phyloP scores from a whole-genome alignment of 2,113 vertebrate species.

The Sphaerodactylus townsendi region DNA sequence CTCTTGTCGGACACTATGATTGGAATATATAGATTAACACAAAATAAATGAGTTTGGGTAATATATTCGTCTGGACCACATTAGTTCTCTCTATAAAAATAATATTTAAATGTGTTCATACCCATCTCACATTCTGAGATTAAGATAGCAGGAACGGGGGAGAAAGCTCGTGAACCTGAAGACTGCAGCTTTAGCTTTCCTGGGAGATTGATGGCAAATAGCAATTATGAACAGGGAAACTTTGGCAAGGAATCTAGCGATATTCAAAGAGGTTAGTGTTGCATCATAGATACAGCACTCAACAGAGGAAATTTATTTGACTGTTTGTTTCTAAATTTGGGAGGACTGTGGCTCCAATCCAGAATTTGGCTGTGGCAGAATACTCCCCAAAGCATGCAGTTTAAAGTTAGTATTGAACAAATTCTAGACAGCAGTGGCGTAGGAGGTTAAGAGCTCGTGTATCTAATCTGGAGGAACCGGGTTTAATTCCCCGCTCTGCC shows the following conservation, averaged over 20 bases:
- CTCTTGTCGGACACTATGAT: too few relatives aligned
- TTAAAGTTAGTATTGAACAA: too few relatives aligned
- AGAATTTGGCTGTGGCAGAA: background rate
- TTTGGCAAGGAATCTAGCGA: constrained; percentile 20
- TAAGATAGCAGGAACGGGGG: background rate
- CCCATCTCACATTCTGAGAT: background rate
- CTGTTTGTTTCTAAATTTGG: background rate
- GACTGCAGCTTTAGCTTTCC: constrained; percentile 41
- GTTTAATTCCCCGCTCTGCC: too few relatives aligned
- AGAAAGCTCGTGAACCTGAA: constrained; percentile 37
- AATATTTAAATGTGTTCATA: constrained; percentile 1
- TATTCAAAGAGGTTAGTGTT: constrained; percentile 18
- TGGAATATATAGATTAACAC: background rate
- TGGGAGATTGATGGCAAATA: constrained; percentile 33
- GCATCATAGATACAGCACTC: accelerated
- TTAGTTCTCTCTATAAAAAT: constrained; percentile 11
- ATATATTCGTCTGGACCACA: background rate
- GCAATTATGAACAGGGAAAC: constrained; percentile 32
- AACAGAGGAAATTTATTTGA: background rate
- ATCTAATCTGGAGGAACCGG: too few relatives aligned
- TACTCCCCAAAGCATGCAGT: background rate
- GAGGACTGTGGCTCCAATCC: background rate
- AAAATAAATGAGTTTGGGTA: background rate
- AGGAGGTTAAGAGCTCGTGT: too few relatives aligned
- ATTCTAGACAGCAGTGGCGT: too few relatives aligned